These are phyloP conservation scores for Sebastes minor DNA, from an alignment of 2,797 vertebrate species.

Conservation along the genomic window DNA sequence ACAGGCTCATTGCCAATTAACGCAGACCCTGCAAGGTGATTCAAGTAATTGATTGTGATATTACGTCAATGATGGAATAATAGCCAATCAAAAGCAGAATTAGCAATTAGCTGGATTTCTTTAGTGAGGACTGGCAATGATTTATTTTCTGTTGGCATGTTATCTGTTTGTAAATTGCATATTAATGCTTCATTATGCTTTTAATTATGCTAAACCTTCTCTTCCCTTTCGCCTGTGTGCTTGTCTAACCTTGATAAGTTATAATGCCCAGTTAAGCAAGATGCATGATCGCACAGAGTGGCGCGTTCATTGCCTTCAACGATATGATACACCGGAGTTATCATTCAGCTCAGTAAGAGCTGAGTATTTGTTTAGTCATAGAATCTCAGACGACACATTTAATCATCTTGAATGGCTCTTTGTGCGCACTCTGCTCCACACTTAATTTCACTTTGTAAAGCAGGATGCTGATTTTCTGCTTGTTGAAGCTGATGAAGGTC, in stretches of 20 bases:
- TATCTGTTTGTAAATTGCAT: conserved; percentile 70
- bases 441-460: conserved; percentile 4
- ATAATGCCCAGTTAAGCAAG: conserved; percentile 17
- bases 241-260: conserved; percentile 50
- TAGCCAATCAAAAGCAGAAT: conserved; percentile 55
- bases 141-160: conserved; percentile 61
- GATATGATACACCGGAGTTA: neutral
- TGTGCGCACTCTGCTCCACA: conserved; percentile 1
- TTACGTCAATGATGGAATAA: conserved; percentile 47
- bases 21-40: conserved; percentile 22
- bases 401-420: neutral
- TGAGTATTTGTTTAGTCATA: neutral
- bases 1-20: conserved; percentile 39
- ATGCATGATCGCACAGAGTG: conserved; percentile 6
- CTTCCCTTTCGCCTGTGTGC: conserved; percentile 19
- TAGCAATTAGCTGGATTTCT: conserved; percentile 51
- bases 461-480: conserved; percentile 3
- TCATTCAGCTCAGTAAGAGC: neutral
- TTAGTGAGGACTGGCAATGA: conserved; percentile 19
- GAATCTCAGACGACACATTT: conserved; percentile 7
- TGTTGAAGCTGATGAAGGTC: conserved; percentile 42
- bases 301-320: neutral
- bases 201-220: conserved; percentile 71
- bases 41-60: conserved; percentile 51
- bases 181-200: conserved; percentile 75